phyloP scores from a whole-genome alignment of 1,140 invertebrate species.

The Pararge aegeria region DNA sequence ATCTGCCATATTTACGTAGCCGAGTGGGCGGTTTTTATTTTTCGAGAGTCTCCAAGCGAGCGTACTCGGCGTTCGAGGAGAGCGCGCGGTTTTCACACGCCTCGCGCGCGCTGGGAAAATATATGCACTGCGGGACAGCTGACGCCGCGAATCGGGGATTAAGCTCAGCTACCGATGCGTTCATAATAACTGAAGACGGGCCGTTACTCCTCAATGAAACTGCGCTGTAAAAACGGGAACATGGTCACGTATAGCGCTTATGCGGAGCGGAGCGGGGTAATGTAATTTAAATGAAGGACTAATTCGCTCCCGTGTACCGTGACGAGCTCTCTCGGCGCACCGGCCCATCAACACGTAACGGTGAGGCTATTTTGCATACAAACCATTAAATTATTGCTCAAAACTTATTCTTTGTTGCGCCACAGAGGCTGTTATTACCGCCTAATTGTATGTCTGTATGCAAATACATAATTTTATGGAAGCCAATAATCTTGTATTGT shows the following conservation, averaged over 20 bases:
- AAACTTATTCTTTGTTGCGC: conserved; percentile 78
- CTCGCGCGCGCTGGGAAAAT: conserved; percentile 53
- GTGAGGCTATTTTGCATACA: conserved; percentile 76
- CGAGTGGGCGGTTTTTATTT: conserved; percentile 77
- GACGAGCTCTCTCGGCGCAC: conserved; percentile 66
- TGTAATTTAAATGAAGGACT: conserved; percentile 77
- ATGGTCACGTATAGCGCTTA: conserved; percentile 53
- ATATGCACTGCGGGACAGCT: conserved; percentile 34
- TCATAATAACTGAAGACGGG: conserved; percentile 40
- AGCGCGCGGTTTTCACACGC: conserved; percentile 70
- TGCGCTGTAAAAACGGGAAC: conserved; percentile 43
- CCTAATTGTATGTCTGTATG: conserved; percentile 75
- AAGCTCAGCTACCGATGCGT: conserved; percentile 45
- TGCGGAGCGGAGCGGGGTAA: conserved; percentile 43
- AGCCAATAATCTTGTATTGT: conserved; percentile 50
- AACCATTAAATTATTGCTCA: conserved; percentile 79
- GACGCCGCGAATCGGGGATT: conserved; percentile 38
- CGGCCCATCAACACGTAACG: conserved; percentile 75
- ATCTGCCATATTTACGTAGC: conserved; percentile 78
- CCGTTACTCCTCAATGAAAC: conserved; percentile 50
- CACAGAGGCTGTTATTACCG: conserved; percentile 73
- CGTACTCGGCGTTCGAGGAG: conserved; percentile 45
- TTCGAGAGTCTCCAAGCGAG: conserved; percentile 66
- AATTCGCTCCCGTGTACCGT: conserved; percentile 69
- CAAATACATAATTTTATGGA: conserved; percentile 73